Evolutionary conservation across 2,888 invertebrate genomes (phyloP), one percentile per base, ranked within the genome.

Genomic region (Empis stercorea): DNA sequence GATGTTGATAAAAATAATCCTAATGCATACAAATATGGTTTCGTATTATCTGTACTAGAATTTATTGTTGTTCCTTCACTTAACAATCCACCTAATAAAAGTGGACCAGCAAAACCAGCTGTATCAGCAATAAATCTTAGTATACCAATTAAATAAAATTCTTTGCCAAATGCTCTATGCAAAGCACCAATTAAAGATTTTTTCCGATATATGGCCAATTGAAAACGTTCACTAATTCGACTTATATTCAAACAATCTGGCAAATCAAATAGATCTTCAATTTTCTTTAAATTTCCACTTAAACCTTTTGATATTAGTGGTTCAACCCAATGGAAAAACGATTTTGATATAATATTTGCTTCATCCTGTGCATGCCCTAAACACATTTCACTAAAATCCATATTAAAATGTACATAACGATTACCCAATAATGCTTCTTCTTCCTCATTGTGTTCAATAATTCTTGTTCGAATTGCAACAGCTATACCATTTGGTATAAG

Each of bases 301-400:
- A 80, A 71, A 1, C 92, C 94, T 72, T 89, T 91, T 48, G 76
- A 68, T 66, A 95, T 82, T 47, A 95, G 68, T 3, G 87, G 86
- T 53, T 82, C 78, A 2, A 92, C 91, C 95, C 95, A 95, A 51
- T 79, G 73, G 64, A 95, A 91, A 20, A 83, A 67, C n/a, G 94
- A 71, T 60, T 79, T 80, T 0, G 91, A 88, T 3, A 81, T 59
- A 60, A 75, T 76, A 46, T 78, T 76, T 13, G 74, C 72, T 52
- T 81, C 78, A 66, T 89, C 87, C 78, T 91, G 84, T 2, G 89
- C 91, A 46, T 83, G 79, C 0, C 91, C 91, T 53, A 91, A 68
- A 55, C 84, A 77, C 49, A 73, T 73, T 55, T 84, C 82, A 6
- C n/a, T 62, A 11, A 74, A 67, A 57, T 80, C 83, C 54, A 79